These are phyloP conservation scores for Hemibagrus wyckioides DNA, from an alignment of 2,113 vertebrate genomes.

Conservation along the genomic window DNA sequence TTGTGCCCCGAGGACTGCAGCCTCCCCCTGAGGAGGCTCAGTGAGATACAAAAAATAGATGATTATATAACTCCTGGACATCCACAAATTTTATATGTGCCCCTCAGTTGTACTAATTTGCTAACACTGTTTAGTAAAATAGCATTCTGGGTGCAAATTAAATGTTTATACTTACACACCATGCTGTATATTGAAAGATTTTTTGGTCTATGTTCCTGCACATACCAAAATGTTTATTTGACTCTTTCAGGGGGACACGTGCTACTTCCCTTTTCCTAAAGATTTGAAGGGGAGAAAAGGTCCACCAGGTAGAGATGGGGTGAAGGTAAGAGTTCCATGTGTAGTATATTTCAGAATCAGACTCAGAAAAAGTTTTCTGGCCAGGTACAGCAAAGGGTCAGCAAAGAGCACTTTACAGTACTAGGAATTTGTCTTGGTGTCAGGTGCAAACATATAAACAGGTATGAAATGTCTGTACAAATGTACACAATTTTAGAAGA, in stretches of 20 bases:
- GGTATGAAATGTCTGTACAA: too few relatives aligned
- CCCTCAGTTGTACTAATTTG: background rate
- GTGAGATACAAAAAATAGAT: too few relatives aligned
- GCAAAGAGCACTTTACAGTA: too few relatives aligned
- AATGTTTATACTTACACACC: background rate
- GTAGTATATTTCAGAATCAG: too few relatives aligned
- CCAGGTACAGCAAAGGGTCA: too few relatives aligned
- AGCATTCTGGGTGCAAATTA: background rate
- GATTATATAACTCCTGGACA: background rate
- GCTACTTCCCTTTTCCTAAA: background rate
- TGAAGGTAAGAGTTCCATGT: slow-evolving; percentile 6
- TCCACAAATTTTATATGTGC: background rate
- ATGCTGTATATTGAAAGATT: background rate
- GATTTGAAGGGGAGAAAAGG: background rate
- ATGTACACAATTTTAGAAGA: too few relatives aligned
- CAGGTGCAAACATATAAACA: too few relatives aligned
- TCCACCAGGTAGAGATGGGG: background rate
- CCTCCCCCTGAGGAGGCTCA: too few relatives aligned
- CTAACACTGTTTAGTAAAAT: background rate
- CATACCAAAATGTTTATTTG: background rate
- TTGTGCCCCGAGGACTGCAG: too few relatives aligned
- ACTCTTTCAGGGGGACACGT: slow-evolving; percentile 1
- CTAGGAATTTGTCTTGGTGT: too few relatives aligned
- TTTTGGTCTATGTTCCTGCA: background rate
- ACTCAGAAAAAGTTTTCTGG: too few relatives aligned